Evolutionary conservation across 2,113 vertebrate genomes (phyloP), one percentile per base, ranked within the genome.

Genomic region (Dipodomys merriami): DNA sequence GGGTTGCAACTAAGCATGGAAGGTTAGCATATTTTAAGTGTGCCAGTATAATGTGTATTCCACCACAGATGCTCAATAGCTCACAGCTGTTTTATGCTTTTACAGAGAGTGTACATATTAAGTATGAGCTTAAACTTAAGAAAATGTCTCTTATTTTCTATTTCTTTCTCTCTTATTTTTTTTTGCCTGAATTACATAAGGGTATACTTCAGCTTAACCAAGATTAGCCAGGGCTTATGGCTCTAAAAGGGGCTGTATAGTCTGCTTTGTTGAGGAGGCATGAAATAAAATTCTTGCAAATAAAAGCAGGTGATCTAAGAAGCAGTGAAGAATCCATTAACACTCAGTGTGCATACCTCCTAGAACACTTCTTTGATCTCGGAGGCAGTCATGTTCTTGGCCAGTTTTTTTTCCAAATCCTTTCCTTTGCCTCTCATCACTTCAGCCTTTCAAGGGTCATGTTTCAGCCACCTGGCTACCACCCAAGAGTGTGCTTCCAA

Each of bases 291-390:
- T 65, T 85, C 90, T 83, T 73, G 60, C 77, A 80, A 68, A 86
- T 83, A 68, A 35, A 64, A 57, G 72, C 2, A 53, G 27, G 69
- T 86, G 79, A 30, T 71, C 27, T 6, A 67, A 91, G 87, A 62
- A 76, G 83, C 74, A 76, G 11, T 23, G 68, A 87, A 39, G n/a
- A 76, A 84, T 78, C 79, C 79, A 93, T 74, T 77, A 91, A 57
- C 86, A 69, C 77, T 33, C 11, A n/a, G 71, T 69, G 65, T 57
- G 91, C 79, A 81, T 27, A 76, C 77, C 33, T 83, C 57, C 78
- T 39, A 57, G 74, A 88, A 39, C 44, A 76, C 65, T 67, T 67
- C 95, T 95, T 96, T 95, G 90, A 96, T 94, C 85, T 72, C 65
- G 60, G 84, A 94, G 46, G 49, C 27, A 76, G 91, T 93, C 72